phyloP scores from a whole-genome alignment of 2,888 invertebrate species.

The Seladonia tumulorum region DNA sequence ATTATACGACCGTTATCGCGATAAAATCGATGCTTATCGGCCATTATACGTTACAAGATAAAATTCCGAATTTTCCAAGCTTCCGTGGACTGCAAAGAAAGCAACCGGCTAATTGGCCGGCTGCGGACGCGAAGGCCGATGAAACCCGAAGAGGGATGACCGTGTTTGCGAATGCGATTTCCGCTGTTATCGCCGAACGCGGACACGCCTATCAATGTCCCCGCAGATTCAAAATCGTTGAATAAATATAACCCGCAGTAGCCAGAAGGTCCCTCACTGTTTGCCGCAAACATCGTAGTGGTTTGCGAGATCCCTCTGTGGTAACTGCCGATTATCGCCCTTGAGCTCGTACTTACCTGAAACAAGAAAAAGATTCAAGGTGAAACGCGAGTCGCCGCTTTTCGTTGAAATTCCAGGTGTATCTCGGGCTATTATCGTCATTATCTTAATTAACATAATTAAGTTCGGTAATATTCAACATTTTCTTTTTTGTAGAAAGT shows the following conservation, averaged over 20 bases:
- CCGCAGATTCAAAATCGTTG: not conserved
- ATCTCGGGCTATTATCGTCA: too few species aligned
- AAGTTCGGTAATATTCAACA: too few species aligned
- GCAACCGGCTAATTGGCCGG: not conserved
- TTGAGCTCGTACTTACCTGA: constrained; percentile 45
- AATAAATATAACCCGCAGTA: not conserved
- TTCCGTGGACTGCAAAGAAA: not conserved
- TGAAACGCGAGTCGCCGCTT: not conserved
- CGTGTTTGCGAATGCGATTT: constrained; percentile 38
- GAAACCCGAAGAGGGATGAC: not conserved
- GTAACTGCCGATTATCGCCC: not conserved
- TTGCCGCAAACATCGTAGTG: not conserved
- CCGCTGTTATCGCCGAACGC: constrained; percentile 41
- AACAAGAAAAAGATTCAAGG: constrained; percentile 25
- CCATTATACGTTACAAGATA: not conserved
- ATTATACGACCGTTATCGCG: not conserved
- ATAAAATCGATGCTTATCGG: constrained; percentile 6
- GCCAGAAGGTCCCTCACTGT: not conserved
- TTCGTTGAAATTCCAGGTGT: too few species aligned
- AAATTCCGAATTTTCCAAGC: constrained; percentile 7
- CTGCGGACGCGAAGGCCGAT: not conserved
- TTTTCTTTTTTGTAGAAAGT: too few species aligned
- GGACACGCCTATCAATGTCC: constrained; percentile 39
- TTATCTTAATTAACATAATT: too few species aligned
- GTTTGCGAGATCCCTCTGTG: not conserved